Percentiles rank a stretch among this genome's conserved stretches.
Conservation (phyloP, 2,113 vertebrate genomes). For the Tapirus terrestris region DNA sequence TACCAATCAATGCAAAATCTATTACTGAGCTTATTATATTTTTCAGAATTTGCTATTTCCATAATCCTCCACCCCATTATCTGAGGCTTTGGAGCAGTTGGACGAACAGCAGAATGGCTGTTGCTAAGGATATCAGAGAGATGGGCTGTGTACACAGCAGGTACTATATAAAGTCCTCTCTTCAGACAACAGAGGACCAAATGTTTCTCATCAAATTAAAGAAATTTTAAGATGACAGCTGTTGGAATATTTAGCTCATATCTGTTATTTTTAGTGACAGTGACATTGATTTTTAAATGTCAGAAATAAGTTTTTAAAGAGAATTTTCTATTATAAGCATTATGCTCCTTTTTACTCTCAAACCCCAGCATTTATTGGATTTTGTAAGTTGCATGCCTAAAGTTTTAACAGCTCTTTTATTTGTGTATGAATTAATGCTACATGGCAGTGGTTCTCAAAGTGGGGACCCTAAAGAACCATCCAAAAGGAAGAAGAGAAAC, state of each 20-base stretch:
- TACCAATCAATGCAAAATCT: constrained; percentile 35
- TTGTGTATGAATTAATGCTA: constrained; percentile 72
- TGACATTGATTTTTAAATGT: constrained; percentile 70
- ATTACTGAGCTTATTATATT: constrained; percentile 26
- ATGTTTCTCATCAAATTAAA: constrained; percentile 31
- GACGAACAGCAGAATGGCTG: not conserved
- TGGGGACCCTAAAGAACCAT: not conserved
- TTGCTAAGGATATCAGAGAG: not conserved
- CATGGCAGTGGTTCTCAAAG: not conserved
- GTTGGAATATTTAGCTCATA: constrained; percentile 8
- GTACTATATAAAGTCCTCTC: constrained; percentile 46
- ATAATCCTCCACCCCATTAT: not conserved
- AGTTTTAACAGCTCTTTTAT: constrained; percentile 53
- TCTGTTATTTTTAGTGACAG: constrained; percentile 69
- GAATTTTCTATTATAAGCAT: constrained; percentile 63
- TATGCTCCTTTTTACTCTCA: constrained; percentile 55
- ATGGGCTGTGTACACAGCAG: not conserved
- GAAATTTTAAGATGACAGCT: constrained; percentile 21
- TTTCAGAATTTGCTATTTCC: constrained; percentile 53
- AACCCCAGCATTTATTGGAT: constrained; percentile 20
- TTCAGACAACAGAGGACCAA: not conserved
- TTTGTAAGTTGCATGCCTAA: constrained; percentile 43
- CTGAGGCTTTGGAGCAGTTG: constrained; percentile 41
- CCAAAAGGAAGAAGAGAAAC: not conserved
- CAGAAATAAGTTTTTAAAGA: constrained; percentile 74